A percentile compares a stretch with the other conserved stretches of the same genome.
These are phyloP conservation scores for Oligia fasciuncula DNA, from an alignment of 2,888 invertebrate genomes.

Conservation along the genomic window DNA sequence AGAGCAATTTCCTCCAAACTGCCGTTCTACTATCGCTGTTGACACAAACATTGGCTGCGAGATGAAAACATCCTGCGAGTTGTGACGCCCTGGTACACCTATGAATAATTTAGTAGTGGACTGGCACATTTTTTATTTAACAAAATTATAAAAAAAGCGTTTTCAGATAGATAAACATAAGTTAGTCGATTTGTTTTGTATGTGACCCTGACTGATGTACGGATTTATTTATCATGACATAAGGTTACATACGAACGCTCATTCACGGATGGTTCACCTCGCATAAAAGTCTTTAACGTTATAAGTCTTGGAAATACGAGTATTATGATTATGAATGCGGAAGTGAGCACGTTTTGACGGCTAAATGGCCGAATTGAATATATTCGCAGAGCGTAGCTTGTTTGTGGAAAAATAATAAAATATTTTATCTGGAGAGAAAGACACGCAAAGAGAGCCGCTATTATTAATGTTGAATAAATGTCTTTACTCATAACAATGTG, in stretches of 20 bases:
- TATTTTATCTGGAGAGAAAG: background rate
- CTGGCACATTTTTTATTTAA: background rate
- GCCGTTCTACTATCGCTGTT: slow-evolving; percentile 73
- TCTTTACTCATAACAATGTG: background rate
- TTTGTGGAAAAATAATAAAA: background rate
- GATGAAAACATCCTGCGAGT: slow-evolving; percentile 81
- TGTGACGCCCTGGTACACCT: slow-evolving; percentile 61
- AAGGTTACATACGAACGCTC: background rate
- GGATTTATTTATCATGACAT: background rate
- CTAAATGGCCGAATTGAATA: background rate
- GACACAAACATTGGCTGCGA: slow-evolving; percentile 79
- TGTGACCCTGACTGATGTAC: background rate
- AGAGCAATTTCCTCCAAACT: slow-evolving; percentile 64
- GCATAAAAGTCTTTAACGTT: background rate
- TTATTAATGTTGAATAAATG: background rate
- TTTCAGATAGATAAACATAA: background rate
- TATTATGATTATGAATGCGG: slow-evolving; percentile 13
- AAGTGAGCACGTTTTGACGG: background rate
- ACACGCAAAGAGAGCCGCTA: background rate
- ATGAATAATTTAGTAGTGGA: slow-evolving; percentile 62
- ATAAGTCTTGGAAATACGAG: background rate
- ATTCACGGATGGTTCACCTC: background rate
- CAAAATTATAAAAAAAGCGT: background rate
- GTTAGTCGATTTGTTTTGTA: no score
- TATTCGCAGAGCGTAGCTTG: background rate